These are phyloP conservation scores for Urocyon cinereoargenteus DNA, from an alignment of 2,797 vertebrate genomes.

Conservation along the genomic window DNA sequence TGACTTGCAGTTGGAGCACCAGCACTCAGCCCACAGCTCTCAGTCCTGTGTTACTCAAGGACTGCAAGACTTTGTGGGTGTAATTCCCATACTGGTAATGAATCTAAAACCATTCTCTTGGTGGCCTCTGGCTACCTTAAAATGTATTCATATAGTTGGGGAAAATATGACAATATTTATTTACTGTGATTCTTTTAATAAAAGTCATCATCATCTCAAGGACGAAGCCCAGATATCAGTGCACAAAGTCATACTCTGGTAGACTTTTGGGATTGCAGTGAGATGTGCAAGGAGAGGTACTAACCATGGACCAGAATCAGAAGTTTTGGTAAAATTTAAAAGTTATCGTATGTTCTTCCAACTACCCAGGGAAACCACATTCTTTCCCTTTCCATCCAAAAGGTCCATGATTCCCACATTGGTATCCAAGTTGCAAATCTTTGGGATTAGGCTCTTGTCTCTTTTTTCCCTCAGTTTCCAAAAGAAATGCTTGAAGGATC, in stretches of 20 bases:
- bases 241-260: not conserved
- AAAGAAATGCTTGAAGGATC: not conserved
- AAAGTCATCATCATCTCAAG: conserved; percentile 10
- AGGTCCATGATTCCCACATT: not conserved
- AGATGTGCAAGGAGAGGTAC: not conserved
- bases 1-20: not conserved
- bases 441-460: not conserved
- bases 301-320: not conserved
- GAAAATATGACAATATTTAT: not conserved
- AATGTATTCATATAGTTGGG: conserved; percentile 8
- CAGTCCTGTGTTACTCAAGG: not conserved
- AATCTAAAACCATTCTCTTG: not conserved
- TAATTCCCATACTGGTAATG: not conserved
- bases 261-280: not conserved
- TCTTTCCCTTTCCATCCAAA: not conserved
- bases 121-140: conserved; percentile 10
- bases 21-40: not conserved
- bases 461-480: not conserved
- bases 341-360: not conserved
- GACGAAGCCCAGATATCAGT: not conserved
- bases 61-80: not conserved
- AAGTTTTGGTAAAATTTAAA: not conserved
- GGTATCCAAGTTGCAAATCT: not conserved
- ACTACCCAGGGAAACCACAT: not conserved
- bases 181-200: conserved; percentile 13